Conservation (phyloP, 92 coral and sea anemone genomes). For the Porites evermanni region DNA sequence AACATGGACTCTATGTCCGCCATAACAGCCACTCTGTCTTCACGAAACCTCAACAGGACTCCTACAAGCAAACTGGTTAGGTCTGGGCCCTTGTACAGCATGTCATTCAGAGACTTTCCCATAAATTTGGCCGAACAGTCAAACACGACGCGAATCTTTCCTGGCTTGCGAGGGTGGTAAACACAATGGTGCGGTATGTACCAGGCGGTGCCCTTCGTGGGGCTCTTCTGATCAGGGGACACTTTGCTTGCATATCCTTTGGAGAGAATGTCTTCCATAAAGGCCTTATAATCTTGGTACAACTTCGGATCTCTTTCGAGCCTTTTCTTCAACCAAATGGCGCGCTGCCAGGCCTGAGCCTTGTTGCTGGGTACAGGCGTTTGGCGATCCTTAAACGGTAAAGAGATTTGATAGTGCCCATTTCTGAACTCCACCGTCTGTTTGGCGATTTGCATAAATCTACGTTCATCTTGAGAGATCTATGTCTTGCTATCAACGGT, state of each 20-base stretch:
- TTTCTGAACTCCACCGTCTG: no score
- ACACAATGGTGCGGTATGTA: slow-evolving; percentile 31
- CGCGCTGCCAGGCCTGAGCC: no score
- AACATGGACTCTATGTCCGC: slow-evolving; percentile 37
- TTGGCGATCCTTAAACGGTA: no score
- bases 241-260: slow-evolving; percentile 27
- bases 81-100: slow-evolving; percentile 32
- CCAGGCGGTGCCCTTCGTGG: slow-evolving; percentile 19
- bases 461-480: background rate
- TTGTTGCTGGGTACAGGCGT: no score
- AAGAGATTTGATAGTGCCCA: no score
- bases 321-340: no score
- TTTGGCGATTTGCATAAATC: no score
- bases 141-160: slow-evolving; percentile 23
- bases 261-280: no score
- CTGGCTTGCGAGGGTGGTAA: slow-evolving; percentile 24
- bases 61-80: slow-evolving; percentile 28
- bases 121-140: slow-evolving; percentile 25
- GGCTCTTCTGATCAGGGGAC: slow-evolving; percentile 22
- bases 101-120: slow-evolving; percentile 37
- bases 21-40: slow-evolving; percentile 34
- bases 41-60: slow-evolving; percentile 21
- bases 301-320: no score
- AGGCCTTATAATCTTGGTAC: no score
- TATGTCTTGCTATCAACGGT: slow-evolving; percentile 37